Evolutionary conservation across 2,888 invertebrate genomes (phyloP), one percentile per base, ranked within the genome.

Genomic region (Hyppa rectilinea): DNA sequence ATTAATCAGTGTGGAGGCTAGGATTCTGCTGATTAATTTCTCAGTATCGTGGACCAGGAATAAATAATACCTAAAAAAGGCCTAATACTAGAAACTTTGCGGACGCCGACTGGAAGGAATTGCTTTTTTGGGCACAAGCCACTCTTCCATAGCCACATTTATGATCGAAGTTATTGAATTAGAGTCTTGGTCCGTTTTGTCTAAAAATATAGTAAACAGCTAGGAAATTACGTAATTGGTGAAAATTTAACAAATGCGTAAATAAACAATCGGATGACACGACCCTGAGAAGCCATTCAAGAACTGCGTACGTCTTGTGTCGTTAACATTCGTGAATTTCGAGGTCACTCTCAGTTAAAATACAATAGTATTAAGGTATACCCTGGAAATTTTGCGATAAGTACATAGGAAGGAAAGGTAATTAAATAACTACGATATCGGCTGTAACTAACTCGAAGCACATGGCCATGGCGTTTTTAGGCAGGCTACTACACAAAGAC

Each of bases 231-330:
- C 17, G 50, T 17, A 4, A 50, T 43, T 36, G 20, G 14, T 9
- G 2, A 10, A 29, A 47, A 49, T 26, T n/a, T 14, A 26, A 14
- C 63, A 56, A n/a, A 34, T 14, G 14, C 2, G 4, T n/a, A n/a
- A n/a, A n/a, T n/a, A n/a, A n/a, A n/a, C n/a, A n/a, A n/a, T n/a
- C n/a, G n/a, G n/a, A n/a, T n/a, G n/a, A n/a, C n/a, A n/a, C 20
- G 26, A 63, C 20, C 40, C 14, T 23, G 10, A 74, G 74, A 74
- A 63, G 34, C 14, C 65, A 50, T 47, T 9, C 12, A 43, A 36
- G n/a, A 64, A 14, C 74, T 20, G 9, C 14, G 10, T 23, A 40
- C 26, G 9, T 34, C 3, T 23, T 36, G 26, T 4, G 20, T 20
- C n/a, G 10, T 55, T 38, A 3, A n/a, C 3, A 38, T 29, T 47